Evolutionary conservation across 1,140 invertebrate species (phyloP), one percentile per base, ranked within the genome.

Genomic region (Drosophila ohnishii): DNA sequence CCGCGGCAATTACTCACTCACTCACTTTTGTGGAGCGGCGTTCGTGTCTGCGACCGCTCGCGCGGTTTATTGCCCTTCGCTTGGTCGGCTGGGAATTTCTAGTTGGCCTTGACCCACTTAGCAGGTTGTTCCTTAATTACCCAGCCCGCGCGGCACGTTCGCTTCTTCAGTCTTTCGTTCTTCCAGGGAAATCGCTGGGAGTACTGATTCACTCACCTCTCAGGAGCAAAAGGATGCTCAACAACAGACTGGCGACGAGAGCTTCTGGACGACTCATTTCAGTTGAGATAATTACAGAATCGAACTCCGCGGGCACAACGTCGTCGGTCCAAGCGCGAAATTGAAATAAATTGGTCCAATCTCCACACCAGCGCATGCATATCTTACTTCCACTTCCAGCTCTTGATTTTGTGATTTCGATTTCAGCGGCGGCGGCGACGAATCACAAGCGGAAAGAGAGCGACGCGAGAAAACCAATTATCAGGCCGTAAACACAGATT

Each of bases 261-360:
- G 53, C 19, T 40, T 58, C 55, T 30, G 16, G 13, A 25, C 28
- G 48, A 32, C 53, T 48, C 76, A 83, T 57, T 65, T 66, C 37
- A 58, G 37, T 45, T 51, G 22, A 39, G 22, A 32, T 45, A 69
- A 53, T 61, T 14, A 5, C 10, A 22, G 16, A 57, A 19, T 37
- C 16, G 37, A 9, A 25, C 6, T 8, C 62, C 63, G 62, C 71
- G 58, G 30, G 8, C 75, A 87, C 83, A 84, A 88, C 84, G 66
- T 80, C 32, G 55, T 66, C 60, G 73, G 73, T 66, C 56, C 69
- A 72, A 69, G 77, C 83, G 73, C 74, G 63, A 88, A 88, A 88
- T 88, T 88, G 63, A 88, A 88, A 84, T 88, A 88, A 88, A 88
- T 88, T 88, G 80, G 80, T 84, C 55, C 79, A 83, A 80, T 87